Evolutionary conservation across 1,140 invertebrate species (phyloP).

Genomic region (Micrasema longulum): DNA sequence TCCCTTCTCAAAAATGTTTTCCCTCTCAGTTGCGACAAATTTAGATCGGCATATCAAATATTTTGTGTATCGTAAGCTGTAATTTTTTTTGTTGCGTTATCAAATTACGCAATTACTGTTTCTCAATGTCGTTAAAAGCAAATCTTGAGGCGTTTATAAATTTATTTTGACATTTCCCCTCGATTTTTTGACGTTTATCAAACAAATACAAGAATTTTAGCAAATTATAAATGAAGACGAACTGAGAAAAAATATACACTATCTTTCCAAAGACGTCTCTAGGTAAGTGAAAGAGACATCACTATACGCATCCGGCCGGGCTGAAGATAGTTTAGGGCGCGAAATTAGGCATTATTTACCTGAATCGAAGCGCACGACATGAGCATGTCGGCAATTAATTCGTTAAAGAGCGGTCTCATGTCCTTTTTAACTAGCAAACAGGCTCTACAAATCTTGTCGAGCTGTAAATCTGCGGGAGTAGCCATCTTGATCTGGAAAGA

Average conservation of each 20-base stretch:
- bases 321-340: constrained; percentile 56
- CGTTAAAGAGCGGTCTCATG: constrained; percentile 72
- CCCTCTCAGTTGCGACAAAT: no score
- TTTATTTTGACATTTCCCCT: no score
- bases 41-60: no score
- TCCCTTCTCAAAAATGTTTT: no score
- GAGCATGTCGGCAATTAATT: constrained; percentile 72
- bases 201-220: constrained; percentile 56
- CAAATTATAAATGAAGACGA: constrained; percentile 62
- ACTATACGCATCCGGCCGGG: constrained; percentile 26
- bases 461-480: constrained; percentile 51
- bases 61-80: no score
- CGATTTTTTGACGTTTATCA: constrained; percentile 35
- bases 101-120: no score
- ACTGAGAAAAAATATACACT: constrained; percentile 56
- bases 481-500: constrained; percentile 43
- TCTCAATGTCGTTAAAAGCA: no score
- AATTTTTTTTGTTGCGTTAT: no score
- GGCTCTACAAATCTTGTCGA: constrained; percentile 73
- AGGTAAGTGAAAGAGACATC: constrained; percentile 44
- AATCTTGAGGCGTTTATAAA: no score
- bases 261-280: constrained; percentile 36
- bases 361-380: constrained; percentile 71
- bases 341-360: constrained; percentile 60
- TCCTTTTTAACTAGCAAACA: constrained; percentile 72